A percentile compares a stretch with the other conserved stretches of the same genome.
Conservation (phyloP, 37 sponge, comb jelly and placozoan species). For the Diacarnus erythraeanus region DNA sequence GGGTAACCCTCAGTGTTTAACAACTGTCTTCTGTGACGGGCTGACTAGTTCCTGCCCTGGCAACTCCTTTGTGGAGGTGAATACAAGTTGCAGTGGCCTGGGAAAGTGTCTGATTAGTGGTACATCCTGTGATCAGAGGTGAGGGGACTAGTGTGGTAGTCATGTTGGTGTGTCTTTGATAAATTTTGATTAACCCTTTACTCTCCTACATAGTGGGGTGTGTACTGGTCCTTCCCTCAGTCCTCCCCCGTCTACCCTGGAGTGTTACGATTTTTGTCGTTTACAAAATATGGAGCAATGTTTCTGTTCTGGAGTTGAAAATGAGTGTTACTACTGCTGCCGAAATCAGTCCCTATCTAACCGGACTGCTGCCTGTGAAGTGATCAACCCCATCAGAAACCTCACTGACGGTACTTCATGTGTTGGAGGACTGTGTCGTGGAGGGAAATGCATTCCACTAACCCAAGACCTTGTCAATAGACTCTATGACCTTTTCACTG, state of each 20-base stretch:
- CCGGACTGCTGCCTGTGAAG: neutral
- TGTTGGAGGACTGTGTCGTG: conserved; percentile 47
- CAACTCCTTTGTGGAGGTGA: neutral
- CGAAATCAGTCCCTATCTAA: neutral
- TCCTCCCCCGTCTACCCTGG: neutral
- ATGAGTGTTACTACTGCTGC: conserved; percentile 29
- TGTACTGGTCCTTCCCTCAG: neutral
- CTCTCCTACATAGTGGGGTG: neutral
- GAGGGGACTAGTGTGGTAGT: neutral
- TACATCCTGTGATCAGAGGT: neutral
- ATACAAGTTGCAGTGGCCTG: neutral
- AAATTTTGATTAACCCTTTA: neutral
- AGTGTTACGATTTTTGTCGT: conserved; percentile 33
- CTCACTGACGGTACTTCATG: conserved; percentile 33
- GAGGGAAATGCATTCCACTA: conserved; percentile 17
- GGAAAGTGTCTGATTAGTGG: conserved; percentile 3
- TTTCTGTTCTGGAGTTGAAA: conserved; percentile 1
- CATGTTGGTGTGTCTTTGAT: neutral
- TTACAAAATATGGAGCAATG: conserved; percentile 14
- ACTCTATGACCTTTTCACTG: conserved; percentile 26
- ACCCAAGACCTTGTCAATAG: conserved; percentile 27
- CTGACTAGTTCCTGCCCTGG: neutral
- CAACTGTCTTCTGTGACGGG: conserved; percentile 13
- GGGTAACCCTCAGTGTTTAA: conserved; percentile 2
- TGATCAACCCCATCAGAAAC: neutral